phyloP scores from a whole-genome alignment of 2,888 invertebrate genomes.

The Himalopsyche kuldschensis region DNA sequence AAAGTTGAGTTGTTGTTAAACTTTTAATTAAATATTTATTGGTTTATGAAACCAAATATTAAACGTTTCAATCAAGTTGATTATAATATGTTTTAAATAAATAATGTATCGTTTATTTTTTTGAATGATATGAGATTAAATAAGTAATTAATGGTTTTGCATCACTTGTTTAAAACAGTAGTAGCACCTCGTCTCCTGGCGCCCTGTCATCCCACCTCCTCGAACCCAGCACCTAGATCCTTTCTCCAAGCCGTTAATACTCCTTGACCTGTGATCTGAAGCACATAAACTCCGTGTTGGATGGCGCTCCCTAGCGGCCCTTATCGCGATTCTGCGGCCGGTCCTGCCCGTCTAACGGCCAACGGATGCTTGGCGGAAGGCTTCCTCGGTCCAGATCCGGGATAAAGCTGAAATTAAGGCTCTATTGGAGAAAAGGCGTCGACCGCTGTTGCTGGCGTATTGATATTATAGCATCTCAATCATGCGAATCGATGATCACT shows the following conservation, averaged over 20 bases:
- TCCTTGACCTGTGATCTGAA: conserved; percentile 36
- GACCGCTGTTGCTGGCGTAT: conserved; percentile 21
- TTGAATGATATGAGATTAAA: too few species aligned
- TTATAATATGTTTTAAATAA: too few species aligned
- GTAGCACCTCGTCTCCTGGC: background rate
- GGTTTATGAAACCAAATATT: too few species aligned
- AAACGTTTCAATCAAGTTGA: too few species aligned
- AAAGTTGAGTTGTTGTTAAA: too few species aligned
- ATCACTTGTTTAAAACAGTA: background rate
- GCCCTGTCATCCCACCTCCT: conserved; percentile 18
- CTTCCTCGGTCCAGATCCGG: conserved; percentile 25
- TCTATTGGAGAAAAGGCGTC: conserved; percentile 10
- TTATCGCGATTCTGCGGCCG: conserved; percentile 34
- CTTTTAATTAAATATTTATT: too few species aligned
- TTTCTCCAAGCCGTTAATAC: conserved; percentile 37
- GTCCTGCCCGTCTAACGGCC: conserved; percentile 20
- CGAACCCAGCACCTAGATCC: conserved; percentile 25
- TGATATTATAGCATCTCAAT: conserved; percentile 5
- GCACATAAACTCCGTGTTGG: conserved; percentile 36
- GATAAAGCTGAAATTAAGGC: conserved; percentile 29
- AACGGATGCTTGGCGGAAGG: conserved; percentile 21
- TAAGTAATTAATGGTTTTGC: background rate
- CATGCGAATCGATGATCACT: background rate
- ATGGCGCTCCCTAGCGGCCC: conserved; percentile 16
- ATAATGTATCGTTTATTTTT: too few species aligned